Conservation (phyloP, 2,888 invertebrate genomes). For the Monochamus alternatus region DNA sequence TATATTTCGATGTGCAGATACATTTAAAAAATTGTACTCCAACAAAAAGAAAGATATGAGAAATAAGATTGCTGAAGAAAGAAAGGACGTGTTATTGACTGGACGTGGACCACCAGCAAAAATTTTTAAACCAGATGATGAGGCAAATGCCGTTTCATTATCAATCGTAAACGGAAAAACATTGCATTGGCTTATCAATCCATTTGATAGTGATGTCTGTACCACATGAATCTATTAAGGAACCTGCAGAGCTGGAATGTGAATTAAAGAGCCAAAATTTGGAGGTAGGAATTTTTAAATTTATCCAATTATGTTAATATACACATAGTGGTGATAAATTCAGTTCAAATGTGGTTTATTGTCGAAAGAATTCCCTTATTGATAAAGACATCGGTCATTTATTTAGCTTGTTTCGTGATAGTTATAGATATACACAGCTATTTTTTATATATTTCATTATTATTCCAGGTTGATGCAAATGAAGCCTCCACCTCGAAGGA, state of each 20-base stretch:
- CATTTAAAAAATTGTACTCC: not conserved
- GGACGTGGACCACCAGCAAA: not conserved
- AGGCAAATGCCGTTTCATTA: not conserved
- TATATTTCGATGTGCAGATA: slow-evolving; percentile 1
- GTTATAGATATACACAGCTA: too few relatives aligned
- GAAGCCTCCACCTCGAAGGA: too few relatives aligned
- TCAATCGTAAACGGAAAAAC: not conserved
- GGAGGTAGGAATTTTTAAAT: too few relatives aligned
- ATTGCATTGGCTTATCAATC: not conserved
- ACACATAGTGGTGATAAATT: too few relatives aligned
- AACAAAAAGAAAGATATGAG: not conserved
- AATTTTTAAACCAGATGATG: not conserved
- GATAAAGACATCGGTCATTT: too few relatives aligned
- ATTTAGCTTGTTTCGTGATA: too few relatives aligned
- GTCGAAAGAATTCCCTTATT: too few relatives aligned
- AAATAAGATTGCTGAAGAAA: not conserved
- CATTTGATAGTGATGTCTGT: not conserved
- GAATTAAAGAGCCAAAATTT: not conserved
- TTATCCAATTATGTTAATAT: too few relatives aligned
- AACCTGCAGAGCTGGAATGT: not conserved
- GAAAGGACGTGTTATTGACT: not conserved
- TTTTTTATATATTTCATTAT: too few relatives aligned
- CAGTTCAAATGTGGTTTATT: too few relatives aligned
- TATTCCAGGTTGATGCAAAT: too few relatives aligned
- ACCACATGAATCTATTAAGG: not conserved